phyloP scores from a whole-genome alignment of 1,140 invertebrate genomes.

The Coenobita brevimanus region DNA sequence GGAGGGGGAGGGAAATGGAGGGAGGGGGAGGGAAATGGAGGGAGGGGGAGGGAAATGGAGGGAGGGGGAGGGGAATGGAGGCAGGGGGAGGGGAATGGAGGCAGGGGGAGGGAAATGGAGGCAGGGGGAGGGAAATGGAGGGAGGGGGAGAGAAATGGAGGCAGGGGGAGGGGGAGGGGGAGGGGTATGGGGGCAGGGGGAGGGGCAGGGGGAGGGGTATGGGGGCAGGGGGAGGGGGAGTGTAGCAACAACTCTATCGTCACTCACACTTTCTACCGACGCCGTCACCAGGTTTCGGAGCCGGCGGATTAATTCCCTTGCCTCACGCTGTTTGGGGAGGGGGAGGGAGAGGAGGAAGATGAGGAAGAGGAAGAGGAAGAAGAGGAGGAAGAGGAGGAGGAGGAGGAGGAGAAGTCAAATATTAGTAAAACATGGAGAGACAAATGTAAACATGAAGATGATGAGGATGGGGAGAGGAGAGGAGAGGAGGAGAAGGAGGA shows the following conservation, averaged over 20 bases:
- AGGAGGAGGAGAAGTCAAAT: neutral
- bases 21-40: neutral
- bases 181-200: neutral
- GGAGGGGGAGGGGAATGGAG: neutral
- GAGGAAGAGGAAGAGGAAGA: neutral
- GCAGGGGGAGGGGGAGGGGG: neutral
- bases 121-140: neutral
- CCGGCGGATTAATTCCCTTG: too few species aligned
- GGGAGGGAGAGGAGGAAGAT: neutral
- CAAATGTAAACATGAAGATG: neutral
- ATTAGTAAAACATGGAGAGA: neutral
- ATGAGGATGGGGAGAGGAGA: neutral
- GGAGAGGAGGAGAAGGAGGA: neutral
- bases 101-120: neutral
- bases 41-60: neutral
- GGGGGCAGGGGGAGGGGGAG: too few species aligned
- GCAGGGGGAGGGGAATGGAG: neutral
- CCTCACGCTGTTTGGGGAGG: too few species aligned
- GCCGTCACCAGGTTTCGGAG: too few species aligned
- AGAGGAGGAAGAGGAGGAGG: neutral
- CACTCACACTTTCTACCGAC: too few species aligned
- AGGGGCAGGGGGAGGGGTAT: neutral
- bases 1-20: neutral
- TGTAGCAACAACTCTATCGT: too few species aligned
- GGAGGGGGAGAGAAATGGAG: neutral